Conservation (phyloP, 2,888 invertebrate genomes). For the Lasioglossum calceatum region DNA sequence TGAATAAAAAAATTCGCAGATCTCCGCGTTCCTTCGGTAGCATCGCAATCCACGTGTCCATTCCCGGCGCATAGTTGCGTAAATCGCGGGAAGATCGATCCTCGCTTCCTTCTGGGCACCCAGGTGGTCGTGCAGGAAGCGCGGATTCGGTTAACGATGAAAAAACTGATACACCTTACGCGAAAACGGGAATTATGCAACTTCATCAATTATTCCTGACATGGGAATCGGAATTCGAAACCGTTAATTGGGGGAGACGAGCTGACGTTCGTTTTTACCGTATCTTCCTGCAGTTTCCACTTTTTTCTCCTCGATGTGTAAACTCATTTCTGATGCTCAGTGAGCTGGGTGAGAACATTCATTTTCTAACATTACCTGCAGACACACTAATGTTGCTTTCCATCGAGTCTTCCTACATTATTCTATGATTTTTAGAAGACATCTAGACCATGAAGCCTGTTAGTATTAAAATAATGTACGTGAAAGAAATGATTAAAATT, state of each 20-base stretch:
- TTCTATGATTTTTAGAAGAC: no score
- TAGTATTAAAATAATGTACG: no score
- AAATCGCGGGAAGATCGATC: background rate
- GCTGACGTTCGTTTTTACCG: background rate
- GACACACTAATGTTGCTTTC: no score
- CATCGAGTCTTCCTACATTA: no score
- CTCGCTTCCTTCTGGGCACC: background rate
- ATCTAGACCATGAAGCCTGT: no score
- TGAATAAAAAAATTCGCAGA: background rate
- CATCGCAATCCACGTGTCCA: background rate
- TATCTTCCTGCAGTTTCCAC: background rate
- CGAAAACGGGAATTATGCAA: conserved; percentile 6
- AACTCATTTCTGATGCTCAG: background rate
- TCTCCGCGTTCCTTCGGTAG: background rate
- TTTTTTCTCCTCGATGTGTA: background rate
- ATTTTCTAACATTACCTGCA: background rate
- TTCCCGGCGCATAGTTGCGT: background rate
- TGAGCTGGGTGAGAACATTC: background rate
- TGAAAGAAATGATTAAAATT: no score
- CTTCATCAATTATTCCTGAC: conserved; percentile 2
- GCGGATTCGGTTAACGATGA: conserved; percentile 6
- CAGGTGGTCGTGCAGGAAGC: background rate
- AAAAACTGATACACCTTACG: background rate
- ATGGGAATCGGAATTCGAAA: background rate
- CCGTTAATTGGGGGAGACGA: conserved; percentile 1